phyloP scores from a whole-genome alignment of 2,113 vertebrate species.

The Hippolais icterina region DNA sequence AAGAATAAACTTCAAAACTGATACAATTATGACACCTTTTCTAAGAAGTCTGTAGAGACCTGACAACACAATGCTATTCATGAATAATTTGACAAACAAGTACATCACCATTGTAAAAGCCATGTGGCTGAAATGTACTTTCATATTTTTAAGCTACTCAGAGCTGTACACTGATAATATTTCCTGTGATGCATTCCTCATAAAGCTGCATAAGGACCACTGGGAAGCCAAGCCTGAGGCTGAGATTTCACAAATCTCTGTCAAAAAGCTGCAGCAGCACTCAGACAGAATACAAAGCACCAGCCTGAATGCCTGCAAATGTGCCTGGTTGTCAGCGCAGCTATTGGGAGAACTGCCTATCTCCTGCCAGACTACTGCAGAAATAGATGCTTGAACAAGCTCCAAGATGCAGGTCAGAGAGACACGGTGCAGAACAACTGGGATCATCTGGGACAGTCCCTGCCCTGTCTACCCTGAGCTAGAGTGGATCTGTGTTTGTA shows the following conservation, averaged over 20 bases:
- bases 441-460: not conserved
- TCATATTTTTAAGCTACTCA: not conserved
- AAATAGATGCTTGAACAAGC: not conserved
- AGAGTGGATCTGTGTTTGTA: not conserved
- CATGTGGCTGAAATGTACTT: not conserved
- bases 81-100: not conserved
- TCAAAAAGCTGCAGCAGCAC: not conserved
- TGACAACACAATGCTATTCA: not conserved
- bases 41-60: not conserved
- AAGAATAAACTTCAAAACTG: not conserved
- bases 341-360: not conserved
- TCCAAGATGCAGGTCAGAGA: not conserved
- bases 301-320: not conserved
- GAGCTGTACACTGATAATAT: not conserved
- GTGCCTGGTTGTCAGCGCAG: not conserved
- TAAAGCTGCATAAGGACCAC: not conserved
- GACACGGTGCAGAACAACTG: not conserved
- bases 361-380: not conserved
- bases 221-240: not conserved
- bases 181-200: not conserved
- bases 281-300: not conserved
- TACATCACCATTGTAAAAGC: not conserved
- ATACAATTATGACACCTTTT: not conserved
- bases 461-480: not conserved
- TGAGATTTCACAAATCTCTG: not conserved